phyloP scores from a whole-genome alignment of 2,797 vertebrate species.

The Hypotaenidia philippensis region DNA sequence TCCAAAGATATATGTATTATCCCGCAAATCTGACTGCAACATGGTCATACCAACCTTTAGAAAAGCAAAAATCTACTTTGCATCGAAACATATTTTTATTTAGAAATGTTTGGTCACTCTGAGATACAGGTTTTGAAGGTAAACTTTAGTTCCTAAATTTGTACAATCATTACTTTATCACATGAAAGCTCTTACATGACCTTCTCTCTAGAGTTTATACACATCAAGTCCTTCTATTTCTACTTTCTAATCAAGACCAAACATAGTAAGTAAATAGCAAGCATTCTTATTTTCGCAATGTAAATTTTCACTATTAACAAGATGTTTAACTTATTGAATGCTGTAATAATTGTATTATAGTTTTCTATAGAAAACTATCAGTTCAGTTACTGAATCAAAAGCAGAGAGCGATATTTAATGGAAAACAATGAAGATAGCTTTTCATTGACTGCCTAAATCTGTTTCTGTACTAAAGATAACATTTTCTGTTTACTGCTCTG shows the following conservation, averaged over 20 bases:
- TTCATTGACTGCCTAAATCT: conserved; percentile 53
- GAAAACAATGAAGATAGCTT: conserved; percentile 28
- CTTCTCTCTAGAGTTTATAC: background rate
- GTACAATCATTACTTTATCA: background rate
- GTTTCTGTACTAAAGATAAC: conserved; percentile 53
- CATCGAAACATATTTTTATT: background rate
- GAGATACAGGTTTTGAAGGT: background rate
- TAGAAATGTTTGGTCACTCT: background rate
- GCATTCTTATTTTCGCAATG: background rate
- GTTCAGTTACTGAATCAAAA: conserved; percentile 64
- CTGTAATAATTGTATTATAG: background rate
- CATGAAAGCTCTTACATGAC: background rate
- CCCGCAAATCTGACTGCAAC: background rate
- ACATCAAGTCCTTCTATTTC: background rate
- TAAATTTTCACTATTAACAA: background rate
- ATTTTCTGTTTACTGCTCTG: conserved; percentile 52
- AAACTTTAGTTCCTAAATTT: background rate
- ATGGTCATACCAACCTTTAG: background rate
- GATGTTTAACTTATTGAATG: background rate
- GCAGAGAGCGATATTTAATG: conserved; percentile 14
- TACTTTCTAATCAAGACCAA: background rate
- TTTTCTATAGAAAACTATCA: background rate
- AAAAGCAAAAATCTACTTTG: background rate
- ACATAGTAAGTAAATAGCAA: background rate
- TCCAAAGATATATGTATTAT: background rate